Evolutionary conservation across 2,113 vertebrate species (phyloP).

Genomic region (Ameiurus melas): DNA sequence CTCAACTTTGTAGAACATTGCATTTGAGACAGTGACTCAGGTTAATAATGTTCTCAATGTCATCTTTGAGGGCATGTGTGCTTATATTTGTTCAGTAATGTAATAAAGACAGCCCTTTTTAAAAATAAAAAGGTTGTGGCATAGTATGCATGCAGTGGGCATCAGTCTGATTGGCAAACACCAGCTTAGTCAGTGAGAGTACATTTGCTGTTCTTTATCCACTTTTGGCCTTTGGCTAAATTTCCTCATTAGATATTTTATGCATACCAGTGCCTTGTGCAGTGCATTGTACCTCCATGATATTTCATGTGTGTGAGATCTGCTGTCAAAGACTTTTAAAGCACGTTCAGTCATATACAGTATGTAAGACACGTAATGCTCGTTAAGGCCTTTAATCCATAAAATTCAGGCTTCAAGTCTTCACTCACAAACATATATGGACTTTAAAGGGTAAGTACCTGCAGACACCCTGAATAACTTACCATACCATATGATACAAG

Average conservation of each 20-base stretch:
- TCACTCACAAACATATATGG: background rate
- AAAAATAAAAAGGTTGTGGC: background rate
- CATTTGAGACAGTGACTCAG: background rate
- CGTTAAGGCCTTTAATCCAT: background rate
- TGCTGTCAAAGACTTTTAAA: background rate
- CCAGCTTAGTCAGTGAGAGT: background rate
- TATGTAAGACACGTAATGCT: background rate
- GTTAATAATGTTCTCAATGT: background rate
- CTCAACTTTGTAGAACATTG: background rate
- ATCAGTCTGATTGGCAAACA: background rate
- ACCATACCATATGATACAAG: background rate
- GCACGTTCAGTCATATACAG: background rate
- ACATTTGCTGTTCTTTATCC: background rate
- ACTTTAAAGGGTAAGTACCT: background rate
- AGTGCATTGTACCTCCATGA: background rate
- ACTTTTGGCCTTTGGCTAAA: background rate
- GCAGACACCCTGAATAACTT: background rate
- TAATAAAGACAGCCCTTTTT: background rate
- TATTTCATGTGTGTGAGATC: background rate
- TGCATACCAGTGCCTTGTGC: background rate
- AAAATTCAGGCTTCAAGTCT: background rate
- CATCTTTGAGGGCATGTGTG: background rate
- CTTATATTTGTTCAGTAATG: background rate
- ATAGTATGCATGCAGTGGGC: background rate
- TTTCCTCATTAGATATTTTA: background rate